A percentile compares a stretch with the other conserved stretches of the same genome.
Evolutionary conservation across 1,140 invertebrate species (phyloP).

Genomic region (Himalopsyche phryganea): DNA sequence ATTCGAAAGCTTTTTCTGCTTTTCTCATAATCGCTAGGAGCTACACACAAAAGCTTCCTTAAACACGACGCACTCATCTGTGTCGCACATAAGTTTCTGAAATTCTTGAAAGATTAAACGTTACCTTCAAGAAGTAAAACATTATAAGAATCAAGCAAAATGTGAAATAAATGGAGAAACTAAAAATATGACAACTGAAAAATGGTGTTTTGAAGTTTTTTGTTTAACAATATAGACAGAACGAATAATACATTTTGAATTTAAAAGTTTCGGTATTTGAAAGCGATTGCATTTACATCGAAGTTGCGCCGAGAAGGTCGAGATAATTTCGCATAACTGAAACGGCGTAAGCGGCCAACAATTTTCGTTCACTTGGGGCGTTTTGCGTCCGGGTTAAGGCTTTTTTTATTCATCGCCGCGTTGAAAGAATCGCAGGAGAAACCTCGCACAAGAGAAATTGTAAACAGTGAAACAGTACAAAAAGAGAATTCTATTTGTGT

Average conservation of each 20-base stretch:
- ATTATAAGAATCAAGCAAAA: background rate
- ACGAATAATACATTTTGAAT: conserved; percentile 28
- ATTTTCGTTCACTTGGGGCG: no score
- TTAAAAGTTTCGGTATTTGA: conserved; percentile 30
- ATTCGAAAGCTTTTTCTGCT: no score
- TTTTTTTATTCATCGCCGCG: conserved; percentile 5
- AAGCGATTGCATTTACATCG: conserved; percentile 32
- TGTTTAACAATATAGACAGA: conserved; percentile 11
- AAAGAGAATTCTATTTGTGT: conserved; percentile 14
- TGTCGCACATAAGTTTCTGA: background rate
- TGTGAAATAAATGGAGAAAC: conserved; percentile 19
- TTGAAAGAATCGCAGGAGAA: background rate
- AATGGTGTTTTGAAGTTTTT: conserved; percentile 30
- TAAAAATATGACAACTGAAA: conserved; percentile 28
- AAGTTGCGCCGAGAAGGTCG: conserved; percentile 16
- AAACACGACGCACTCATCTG: no score
- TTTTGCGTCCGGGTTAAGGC: background rate
- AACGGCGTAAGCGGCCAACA: no score
- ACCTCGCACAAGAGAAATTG: conserved; percentile 9
- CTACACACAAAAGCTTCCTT: no score
- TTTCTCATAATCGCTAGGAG: no score
- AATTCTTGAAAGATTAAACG: background rate
- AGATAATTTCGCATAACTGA: no score
- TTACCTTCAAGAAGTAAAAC: background rate
- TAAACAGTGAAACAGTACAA: conserved; percentile 13